Conservation (phyloP, 2,797 vertebrate species). For the Valencia hispanica region DNA sequence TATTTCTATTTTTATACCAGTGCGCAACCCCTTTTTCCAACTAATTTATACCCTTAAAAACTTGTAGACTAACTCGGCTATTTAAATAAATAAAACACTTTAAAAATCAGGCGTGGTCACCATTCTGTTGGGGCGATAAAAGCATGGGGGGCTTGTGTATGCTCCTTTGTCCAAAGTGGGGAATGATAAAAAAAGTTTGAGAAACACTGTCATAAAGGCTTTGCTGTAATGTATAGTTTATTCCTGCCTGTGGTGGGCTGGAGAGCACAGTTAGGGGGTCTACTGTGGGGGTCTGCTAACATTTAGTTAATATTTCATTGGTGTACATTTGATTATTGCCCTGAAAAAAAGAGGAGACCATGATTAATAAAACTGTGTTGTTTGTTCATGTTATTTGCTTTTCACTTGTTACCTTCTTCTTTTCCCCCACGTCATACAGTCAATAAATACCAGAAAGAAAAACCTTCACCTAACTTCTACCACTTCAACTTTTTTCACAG, state of each 20-base stretch:
- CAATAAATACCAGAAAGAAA: conserved; percentile 11
- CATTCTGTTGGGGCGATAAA: too few relatives aligned
- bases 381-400: conserved; percentile 6
- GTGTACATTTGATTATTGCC: conserved; percentile 42
- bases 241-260: neutral
- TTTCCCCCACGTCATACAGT: neutral
- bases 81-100: too few relatives aligned
- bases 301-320: conserved; percentile 64
- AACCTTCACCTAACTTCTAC: conserved; percentile 5
- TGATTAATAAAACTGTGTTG: neutral
- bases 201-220: too few relatives aligned
- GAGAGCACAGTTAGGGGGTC: conserved; percentile 5
- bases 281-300: too few relatives aligned
- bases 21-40: too few relatives aligned
- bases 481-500: neutral
- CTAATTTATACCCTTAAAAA: too few relatives aligned
- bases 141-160: too few relatives aligned
- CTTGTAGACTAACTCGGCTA: too few relatives aligned
- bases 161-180: too few relatives aligned
- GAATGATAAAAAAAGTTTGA: too few relatives aligned
- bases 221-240: neutral
- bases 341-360: conserved; percentile 22
- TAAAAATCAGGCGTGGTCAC: too few relatives aligned
- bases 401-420: conserved; percentile 17
- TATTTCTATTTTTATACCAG: too few relatives aligned